Evolutionary conservation across 2,888 invertebrate species (phyloP), one percentile per base, ranked within the genome.

Genomic region (Teleiodes luculella): DNA sequence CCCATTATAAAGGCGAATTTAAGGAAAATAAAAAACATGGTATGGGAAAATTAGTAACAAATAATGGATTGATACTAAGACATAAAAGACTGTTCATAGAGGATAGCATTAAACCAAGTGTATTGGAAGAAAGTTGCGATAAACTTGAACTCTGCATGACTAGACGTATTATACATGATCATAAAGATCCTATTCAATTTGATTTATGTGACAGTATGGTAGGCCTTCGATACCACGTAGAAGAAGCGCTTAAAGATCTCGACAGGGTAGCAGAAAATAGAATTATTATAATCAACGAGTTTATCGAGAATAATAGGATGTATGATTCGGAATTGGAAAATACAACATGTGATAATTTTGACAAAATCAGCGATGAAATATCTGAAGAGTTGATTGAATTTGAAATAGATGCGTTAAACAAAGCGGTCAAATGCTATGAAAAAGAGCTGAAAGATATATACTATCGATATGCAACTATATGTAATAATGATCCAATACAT

Each of bases 21-120:
- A 78, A 80, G 61, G 69, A 87, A 41, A 90, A 92, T 69, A 81
- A 83, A 59, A 93, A 93, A 67, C 86, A 92, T 57, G 93, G 93
- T 0, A 64, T 72, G 0, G 92, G 92, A 1, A 79, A 79, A 55
- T 74, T 92, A 56, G 75, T 91, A 50, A 91, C 92, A 16, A 92
- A 91, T 52, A 91, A 91, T 64, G 93, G 93, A 11, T 70, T 83
- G 6, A 80, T 87, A 46, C 67, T 91, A 0, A 78, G 89, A 64
- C 76, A 80, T 50, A 82, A 86, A 66, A 83, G 85, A 0, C 70
- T 92, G 30, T 93, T 92, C 68, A 58, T 74, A 31, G 79, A 91
- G 49, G 91, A 92, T 65, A 91, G 91, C 20, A 46, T 46, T 5
- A 16, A 46, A 46, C 46, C 46, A 14, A 46, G 11, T 4, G 3